These are phyloP conservation scores for Drosophila percnosoma DNA, from an alignment of 2,888 invertebrate species.

Conservation along the genomic window DNA sequence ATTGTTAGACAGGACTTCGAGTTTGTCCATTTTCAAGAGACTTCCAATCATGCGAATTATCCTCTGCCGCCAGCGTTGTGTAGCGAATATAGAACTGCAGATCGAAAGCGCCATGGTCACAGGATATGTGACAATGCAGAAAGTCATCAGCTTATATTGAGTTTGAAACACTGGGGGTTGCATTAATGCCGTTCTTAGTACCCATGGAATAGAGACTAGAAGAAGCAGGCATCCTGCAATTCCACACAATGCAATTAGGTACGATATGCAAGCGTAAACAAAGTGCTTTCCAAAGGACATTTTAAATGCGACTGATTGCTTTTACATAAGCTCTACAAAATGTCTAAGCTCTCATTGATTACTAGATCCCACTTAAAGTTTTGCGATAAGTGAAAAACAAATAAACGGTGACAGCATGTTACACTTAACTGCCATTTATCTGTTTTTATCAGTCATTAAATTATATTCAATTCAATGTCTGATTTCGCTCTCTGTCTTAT, in stretches of 20 bases:
- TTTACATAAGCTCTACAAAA: neutral
- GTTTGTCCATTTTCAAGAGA: slow-evolving; percentile 3
- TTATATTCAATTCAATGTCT: neutral
- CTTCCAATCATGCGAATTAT: slow-evolving; percentile 13
- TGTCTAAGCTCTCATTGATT: neutral
- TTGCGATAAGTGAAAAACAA: neutral
- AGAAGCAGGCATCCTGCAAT: neutral
- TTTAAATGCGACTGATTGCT: neutral
- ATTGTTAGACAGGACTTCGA: neutral
- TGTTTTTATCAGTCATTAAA: neutral
- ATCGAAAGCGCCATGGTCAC: neutral
- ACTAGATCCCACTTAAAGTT: neutral
- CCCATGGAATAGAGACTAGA: neutral
- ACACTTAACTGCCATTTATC: neutral
- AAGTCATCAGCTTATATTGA: neutral
- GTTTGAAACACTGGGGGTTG: neutral
- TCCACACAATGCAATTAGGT: slow-evolving; percentile 6
- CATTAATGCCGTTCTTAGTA: neutral
- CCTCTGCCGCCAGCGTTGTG: slow-evolving; percentile 5
- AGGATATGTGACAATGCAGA: neutral
- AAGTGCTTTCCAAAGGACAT: slow-evolving; percentile 14
- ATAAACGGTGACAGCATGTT: neutral
- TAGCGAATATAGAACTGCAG: neutral
- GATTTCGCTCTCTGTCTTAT: neutral
- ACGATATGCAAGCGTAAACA: slow-evolving; percentile 14